Percentiles rank a stretch among this genome's conserved stretches.
Conservation (phyloP, 1,140 invertebrate species). For the Dendroctonus ponderosae region DNA sequence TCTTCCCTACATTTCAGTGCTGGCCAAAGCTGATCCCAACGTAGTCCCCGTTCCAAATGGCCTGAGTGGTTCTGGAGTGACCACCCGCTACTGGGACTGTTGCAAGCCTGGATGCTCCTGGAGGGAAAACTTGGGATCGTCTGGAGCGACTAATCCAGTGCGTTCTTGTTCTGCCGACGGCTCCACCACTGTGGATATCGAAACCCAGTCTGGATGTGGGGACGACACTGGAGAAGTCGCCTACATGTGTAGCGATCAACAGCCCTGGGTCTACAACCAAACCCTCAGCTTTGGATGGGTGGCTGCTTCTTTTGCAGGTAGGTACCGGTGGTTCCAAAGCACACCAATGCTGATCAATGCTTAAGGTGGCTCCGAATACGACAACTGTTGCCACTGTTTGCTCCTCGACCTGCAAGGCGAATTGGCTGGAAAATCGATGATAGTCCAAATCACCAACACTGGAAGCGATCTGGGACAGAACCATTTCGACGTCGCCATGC, state of each 20-base stretch:
- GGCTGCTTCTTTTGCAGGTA: slow-evolving; percentile 28
- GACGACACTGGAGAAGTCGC: slow-evolving; percentile 16
- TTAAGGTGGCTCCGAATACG: slow-evolving; percentile 17
- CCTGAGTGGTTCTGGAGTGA: slow-evolving; percentile 16
- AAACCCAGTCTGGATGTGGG: slow-evolving; percentile 25
- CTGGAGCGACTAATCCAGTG: slow-evolving; percentile 5
- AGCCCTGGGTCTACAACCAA: slow-evolving; percentile 19
- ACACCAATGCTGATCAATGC: no score
- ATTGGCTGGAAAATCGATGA: slow-evolving; percentile 19
- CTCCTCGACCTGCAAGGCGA: slow-evolving; percentile 9
- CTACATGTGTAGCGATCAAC: slow-evolving; percentile 29
- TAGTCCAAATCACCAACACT: slow-evolving; percentile 29
- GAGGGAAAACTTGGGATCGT: neutral
- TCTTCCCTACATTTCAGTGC: no score
- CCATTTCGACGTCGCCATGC: slow-evolving; percentile 33
- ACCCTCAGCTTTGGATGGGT: slow-evolving; percentile 29
- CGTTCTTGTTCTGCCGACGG: slow-evolving; percentile 29
- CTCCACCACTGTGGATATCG: slow-evolving; percentile 6
- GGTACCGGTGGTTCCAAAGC: no score
- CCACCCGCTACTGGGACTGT: slow-evolving; percentile 31
- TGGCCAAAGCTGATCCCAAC: neutral
- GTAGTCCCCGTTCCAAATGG: neutral
- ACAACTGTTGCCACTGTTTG: slow-evolving; percentile 19
- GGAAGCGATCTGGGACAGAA: slow-evolving; percentile 26
- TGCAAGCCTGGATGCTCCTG: slow-evolving; percentile 15